Conservation (phyloP, 2,113 vertebrate genomes). For the Pseudopipra pipra region DNA sequence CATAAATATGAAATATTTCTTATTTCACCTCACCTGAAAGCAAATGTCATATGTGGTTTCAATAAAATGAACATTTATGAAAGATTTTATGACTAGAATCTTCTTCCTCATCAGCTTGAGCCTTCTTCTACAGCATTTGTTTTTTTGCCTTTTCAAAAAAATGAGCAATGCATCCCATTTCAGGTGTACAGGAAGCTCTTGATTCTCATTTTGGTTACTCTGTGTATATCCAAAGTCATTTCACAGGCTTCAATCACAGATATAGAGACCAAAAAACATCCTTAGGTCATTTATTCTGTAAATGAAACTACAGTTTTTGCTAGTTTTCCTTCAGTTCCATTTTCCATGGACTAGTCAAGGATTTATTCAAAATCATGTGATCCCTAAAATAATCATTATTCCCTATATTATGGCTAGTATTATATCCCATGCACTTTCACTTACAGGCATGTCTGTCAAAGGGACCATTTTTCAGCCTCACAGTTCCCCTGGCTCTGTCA, state of each 20-base stretch:
- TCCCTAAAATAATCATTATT: conserved; percentile 84
- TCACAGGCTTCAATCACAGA: background rate
- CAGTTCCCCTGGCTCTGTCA: conserved; percentile 82
- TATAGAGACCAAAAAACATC: conserved; percentile 11
- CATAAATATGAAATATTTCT: background rate
- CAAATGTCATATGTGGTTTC: background rate
- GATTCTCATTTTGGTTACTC: background rate
- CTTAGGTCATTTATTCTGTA: conserved; percentile 63
- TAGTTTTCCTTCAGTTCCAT: conserved; percentile 66
- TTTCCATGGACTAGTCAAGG: conserved; percentile 73
- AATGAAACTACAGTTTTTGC: conserved; percentile 64
- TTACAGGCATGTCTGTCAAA: conserved; percentile 82
- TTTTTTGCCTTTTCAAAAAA: conserved; percentile 40
- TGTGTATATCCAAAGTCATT: background rate
- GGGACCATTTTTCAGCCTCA: conserved; percentile 80
- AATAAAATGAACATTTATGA: conserved; percentile 21
- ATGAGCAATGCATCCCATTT: conserved; percentile 38
- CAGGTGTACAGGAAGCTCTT: conserved; percentile 19
- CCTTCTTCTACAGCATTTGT: background rate
- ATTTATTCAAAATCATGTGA: conserved; percentile 82
- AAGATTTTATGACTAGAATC: conserved; percentile 17
- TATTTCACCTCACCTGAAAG: background rate
- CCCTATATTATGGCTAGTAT: conserved; percentile 76
- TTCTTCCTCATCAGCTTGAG: background rate
- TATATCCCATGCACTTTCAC: conserved; percentile 77